These are phyloP conservation scores for Phrynocephalus forsythii DNA, from an alignment of 2,797 vertebrate species.

Conservation along the genomic window DNA sequence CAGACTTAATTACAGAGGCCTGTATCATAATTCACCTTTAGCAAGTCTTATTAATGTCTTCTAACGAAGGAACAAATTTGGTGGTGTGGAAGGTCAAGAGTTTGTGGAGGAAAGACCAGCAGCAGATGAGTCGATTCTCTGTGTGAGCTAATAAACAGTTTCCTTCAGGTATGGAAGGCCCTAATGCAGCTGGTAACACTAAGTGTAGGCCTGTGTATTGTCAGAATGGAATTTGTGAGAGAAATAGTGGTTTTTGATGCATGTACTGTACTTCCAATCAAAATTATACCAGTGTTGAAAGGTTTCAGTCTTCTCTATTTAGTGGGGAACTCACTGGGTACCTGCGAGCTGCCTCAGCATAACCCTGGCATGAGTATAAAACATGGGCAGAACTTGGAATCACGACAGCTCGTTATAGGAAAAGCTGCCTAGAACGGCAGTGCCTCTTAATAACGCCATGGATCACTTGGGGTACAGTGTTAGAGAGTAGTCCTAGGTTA, in stretches of 20 bases:
- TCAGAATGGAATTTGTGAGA: not conserved
- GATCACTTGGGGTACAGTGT: too few relatives aligned
- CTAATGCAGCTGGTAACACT: not conserved
- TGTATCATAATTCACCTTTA: slow-evolving; percentile 11
- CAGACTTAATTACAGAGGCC: not conserved
- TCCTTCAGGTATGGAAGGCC: not conserved
- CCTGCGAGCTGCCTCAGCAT: too few relatives aligned
- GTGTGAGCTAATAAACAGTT: not conserved
- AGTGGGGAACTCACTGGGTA: too few relatives aligned
- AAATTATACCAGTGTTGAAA: too few relatives aligned
- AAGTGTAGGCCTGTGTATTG: not conserved
- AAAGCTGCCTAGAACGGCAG: too few relatives aligned
- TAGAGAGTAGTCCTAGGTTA: too few relatives aligned
- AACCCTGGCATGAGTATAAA: too few relatives aligned
- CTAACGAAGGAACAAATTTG: not conserved
- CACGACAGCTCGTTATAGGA: too few relatives aligned
- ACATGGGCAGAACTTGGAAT: too few relatives aligned
- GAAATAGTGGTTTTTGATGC: not conserved
- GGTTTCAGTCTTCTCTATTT: too few relatives aligned
- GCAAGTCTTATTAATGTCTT: not conserved
- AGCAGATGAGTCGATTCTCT: not conserved
- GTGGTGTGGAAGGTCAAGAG: not conserved
- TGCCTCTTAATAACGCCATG: too few relatives aligned
- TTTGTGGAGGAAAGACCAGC: not conserved
- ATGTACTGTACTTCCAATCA: too few relatives aligned